Evolutionary conservation across 2,797 vertebrate genomes (phyloP), one percentile per base, ranked within the genome.

Genomic region (Catamblyrhynchus diadema): DNA sequence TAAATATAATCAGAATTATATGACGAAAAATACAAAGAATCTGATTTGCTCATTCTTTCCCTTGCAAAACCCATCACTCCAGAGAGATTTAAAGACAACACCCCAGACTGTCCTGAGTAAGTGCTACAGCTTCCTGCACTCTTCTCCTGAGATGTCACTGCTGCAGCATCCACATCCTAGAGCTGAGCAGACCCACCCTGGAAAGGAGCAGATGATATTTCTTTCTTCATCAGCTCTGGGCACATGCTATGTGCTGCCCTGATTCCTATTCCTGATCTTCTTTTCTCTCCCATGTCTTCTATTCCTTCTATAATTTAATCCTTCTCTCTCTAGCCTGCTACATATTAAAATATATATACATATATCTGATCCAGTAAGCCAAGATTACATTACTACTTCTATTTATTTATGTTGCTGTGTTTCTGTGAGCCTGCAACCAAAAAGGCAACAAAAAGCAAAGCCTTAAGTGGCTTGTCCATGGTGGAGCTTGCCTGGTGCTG

Each of bases 381-480:
- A 86, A 84, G 73, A 65, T 59, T 70, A 86, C 39, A 24, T 88
- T 88, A 57, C 50, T 62, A 0, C 33, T 86, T 69, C 48, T 85
- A 10, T 67, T 94, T 86, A 72, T 90, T 90, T 75, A 48, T 28
- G 7, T 79, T 70, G 33, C 47, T 70, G 25, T 59, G 45, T 66
- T 94, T 86, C 81, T 85, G 35, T 72, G 71, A 92, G 84, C 47
- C 65, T 78, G 27, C 5, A 8, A 92, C 32, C 35, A 75, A 88
- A 93, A 89, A 84, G 47, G 51, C 66, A 93, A 62, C 12, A 65
- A 37, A 75, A 86, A 86, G 39, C 73, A 70, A 42, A 30, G 48
- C 54, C 50, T 84, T 69, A 48, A 84, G 77, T 21, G 72, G 32
- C 18, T 56, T 57, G 65, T 37, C 47, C 2, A 2, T 18, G 62